Conservation (phyloP, 2,888 invertebrate species). For the Erebia aethiops region DNA sequence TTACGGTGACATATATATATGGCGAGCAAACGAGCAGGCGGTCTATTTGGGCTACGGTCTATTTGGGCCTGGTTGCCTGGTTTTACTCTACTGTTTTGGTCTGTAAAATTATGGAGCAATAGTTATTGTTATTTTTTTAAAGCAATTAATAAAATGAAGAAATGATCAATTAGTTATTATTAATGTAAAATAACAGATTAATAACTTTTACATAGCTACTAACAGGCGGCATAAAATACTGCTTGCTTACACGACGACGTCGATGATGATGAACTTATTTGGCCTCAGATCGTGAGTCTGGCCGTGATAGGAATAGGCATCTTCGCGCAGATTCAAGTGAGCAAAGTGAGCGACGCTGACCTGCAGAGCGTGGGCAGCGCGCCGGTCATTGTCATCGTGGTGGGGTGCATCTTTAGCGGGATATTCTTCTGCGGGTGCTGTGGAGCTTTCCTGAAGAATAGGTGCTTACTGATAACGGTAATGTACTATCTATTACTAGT, state of each 20-base stretch:
- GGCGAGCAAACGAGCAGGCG: too few species aligned
- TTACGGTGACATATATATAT: too few species aligned
- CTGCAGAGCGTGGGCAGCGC: neutral
- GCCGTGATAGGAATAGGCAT: constrained; percentile 18
- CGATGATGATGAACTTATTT: neutral
- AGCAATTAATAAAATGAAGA: too few species aligned
- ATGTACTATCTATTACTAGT: neutral
- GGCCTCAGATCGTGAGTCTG: constrained; percentile 13
- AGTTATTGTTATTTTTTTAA: too few species aligned
- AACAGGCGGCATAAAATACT: too few species aligned
- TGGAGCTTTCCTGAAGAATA: constrained; percentile 22
- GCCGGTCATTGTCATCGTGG: constrained; percentile 3
- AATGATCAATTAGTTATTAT: too few species aligned
- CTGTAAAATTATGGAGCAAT: too few species aligned
- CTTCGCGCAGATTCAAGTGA: neutral
- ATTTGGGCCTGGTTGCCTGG: too few species aligned
- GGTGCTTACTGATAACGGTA: constrained; percentile 21
- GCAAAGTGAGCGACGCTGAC: neutral
- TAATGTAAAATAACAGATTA: neutral
- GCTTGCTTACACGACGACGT: neutral
- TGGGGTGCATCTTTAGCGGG: constrained; percentile 17
- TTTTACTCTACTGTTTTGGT: too few species aligned
- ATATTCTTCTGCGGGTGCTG: constrained; percentile 30
- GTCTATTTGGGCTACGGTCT: too few species aligned
- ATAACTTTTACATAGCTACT: neutral